Evolutionary conservation across 2,797 vertebrate species (phyloP).

Genomic region (Percopsis omiscomaycus): DNA sequence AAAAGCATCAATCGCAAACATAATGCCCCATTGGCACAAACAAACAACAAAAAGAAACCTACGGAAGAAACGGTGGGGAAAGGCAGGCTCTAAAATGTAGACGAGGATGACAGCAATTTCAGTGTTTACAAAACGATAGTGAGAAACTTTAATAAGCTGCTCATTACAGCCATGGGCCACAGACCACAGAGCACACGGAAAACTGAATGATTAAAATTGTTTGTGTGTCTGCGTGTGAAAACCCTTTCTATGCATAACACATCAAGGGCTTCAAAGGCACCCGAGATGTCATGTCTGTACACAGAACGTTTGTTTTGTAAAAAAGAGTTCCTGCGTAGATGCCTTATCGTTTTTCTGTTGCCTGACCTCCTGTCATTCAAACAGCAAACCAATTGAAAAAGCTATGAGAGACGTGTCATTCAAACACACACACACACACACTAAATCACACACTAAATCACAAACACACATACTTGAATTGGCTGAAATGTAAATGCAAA

Average conservation of each 20-base stretch:
- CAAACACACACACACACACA: not conserved
- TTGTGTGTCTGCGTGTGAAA: too few relatives aligned
- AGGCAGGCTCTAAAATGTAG: not conserved
- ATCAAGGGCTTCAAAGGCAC: conserved; percentile 14
- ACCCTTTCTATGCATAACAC: too few relatives aligned
- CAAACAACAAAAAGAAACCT: not conserved
- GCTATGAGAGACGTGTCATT: conserved; percentile 22
- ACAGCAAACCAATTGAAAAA: conserved; percentile 25
- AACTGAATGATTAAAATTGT: conserved; percentile 9
- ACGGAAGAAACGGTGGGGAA: not conserved
- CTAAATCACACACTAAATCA: conserved; percentile 6
- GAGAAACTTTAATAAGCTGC: conserved; percentile 12
- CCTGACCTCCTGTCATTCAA: conserved; percentile 55
- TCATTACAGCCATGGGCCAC: conserved; percentile 27
- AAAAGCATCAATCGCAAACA: too few relatives aligned
- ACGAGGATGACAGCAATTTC: not conserved
- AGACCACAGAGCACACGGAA: conserved; percentile 18
- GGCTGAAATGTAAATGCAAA: too few relatives aligned
- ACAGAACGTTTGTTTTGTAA: conserved; percentile 19
- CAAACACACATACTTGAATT: conserved; percentile 4
- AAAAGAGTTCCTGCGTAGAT: conserved; percentile 24
- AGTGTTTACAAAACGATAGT: conserved; percentile 4
- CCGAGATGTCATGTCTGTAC: conserved; percentile 24
- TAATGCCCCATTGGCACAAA: not conserved
- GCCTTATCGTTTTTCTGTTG: conserved; percentile 36